phyloP scores from a whole-genome alignment of 2,113 vertebrate genomes.

The Calyptomena viridis region DNA sequence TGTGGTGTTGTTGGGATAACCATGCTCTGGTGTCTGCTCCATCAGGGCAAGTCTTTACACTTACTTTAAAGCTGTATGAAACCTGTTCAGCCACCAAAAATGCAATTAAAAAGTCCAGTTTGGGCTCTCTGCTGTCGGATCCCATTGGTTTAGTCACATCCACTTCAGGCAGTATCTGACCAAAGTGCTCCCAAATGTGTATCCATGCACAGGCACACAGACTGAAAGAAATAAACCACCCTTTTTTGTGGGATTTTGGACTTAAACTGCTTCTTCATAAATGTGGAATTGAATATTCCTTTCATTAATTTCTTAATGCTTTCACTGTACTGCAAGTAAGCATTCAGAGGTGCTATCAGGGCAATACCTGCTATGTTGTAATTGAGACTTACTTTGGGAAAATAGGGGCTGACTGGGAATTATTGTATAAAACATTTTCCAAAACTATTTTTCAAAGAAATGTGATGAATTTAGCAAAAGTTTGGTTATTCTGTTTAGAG shows the following conservation, averaged over 20 bases:
- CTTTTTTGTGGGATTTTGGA: not conserved
- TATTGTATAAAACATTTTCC: not conserved
- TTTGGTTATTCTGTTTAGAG: not conserved
- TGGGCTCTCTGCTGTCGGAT: too few species aligned
- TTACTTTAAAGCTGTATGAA: fast-evolving
- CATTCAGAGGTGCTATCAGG: not conserved
- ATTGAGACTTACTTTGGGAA: not conserved
- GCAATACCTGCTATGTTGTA: not conserved
- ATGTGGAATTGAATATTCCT: not conserved
- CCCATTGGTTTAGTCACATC: not conserved
- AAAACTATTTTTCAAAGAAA: not conserved
- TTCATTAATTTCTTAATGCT: not conserved
- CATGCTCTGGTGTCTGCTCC: fast-evolving
- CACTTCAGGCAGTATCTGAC: not conserved
- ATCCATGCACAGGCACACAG: not conserved
- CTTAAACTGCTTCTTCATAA: not conserved
- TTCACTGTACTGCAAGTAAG: not conserved
- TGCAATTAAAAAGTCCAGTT: too few species aligned
- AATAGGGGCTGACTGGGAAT: not conserved
- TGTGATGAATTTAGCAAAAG: not conserved
- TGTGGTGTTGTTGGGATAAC: not conserved
- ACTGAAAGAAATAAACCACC: not conserved
- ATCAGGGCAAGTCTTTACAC: not conserved
- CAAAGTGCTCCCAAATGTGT: not conserved
- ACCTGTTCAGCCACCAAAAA: not conserved